A percentile compares a stretch with the other conserved stretches of the same genome.
These are phyloP conservation scores for Saccostrea glomerata DNA, from an alignment of 1,140 invertebrate species.

Conservation along the genomic window DNA sequence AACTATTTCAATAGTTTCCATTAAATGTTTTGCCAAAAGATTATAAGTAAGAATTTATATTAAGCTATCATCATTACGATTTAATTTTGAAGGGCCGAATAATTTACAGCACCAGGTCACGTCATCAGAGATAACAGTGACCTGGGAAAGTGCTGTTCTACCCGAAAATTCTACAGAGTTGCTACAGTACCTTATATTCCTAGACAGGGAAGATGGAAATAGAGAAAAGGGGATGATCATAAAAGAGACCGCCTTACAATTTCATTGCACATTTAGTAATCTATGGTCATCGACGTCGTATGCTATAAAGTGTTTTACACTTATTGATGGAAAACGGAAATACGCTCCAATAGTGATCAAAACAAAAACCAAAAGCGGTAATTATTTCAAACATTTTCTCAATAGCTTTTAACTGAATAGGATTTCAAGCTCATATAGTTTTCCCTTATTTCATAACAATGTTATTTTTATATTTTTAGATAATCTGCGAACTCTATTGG, in stretches of 20 bases:
- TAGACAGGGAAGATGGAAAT: neutral
- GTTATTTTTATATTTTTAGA: neutral
- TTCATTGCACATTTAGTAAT: neutral
- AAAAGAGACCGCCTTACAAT: neutral
- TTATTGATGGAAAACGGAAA: constrained; percentile 9
- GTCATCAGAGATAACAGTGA: neutral
- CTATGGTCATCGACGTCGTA: constrained; percentile 12
- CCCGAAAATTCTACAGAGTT: neutral
- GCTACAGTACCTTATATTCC: neutral
- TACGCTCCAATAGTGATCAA: constrained; percentile 9
- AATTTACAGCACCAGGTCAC: neutral
- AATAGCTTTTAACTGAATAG: neutral
- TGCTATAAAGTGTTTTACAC: neutral
- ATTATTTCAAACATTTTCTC: neutral
- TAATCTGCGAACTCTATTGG: neutral
- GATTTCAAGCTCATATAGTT: neutral
- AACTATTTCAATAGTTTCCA: too few relatives aligned
- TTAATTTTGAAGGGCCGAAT: neutral
- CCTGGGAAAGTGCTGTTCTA: neutral
- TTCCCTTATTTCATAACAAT: neutral
- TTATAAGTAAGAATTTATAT: too few relatives aligned
- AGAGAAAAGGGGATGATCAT: neutral
- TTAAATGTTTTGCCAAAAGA: too few relatives aligned
- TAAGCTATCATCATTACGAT: neutral
- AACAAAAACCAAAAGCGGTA: constrained; percentile 6